Conservation (phyloP, 2,888 invertebrate genomes). For the Thymelicus lineola region DNA sequence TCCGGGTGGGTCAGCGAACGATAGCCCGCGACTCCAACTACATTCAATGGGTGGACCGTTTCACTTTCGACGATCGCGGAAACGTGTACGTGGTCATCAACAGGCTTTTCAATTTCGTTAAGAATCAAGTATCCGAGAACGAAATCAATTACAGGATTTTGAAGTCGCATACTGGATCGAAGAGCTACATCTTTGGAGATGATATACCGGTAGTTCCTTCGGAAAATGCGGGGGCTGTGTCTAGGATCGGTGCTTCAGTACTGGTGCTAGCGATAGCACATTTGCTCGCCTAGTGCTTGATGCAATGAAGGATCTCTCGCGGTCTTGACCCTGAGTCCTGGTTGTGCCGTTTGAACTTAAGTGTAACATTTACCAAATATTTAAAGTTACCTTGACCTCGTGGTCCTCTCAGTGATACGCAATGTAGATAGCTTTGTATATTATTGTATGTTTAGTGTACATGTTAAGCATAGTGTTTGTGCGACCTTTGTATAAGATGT, state of each 20-base stretch:
- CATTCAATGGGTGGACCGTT: constrained; percentile 90
- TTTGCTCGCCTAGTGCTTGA: constrained; percentile 68
- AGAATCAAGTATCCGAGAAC: constrained; percentile 83
- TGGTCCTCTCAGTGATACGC: constrained; percentile 76
- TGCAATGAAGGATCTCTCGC: constrained; percentile 45
- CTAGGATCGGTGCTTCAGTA: constrained; percentile 62
- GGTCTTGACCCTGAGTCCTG: constrained; percentile 53
- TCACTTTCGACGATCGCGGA: constrained; percentile 87
- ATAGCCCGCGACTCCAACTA: constrained; percentile 88
- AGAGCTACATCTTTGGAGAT: constrained; percentile 87
- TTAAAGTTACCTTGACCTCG: constrained; percentile 79
- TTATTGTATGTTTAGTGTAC: constrained; percentile 50
- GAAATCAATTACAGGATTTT: constrained; percentile 89
- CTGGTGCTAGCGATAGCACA: constrained; percentile 66
- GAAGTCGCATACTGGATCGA: constrained; percentile 84
- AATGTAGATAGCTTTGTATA: constrained; percentile 77
- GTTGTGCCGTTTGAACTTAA: constrained; percentile 65
- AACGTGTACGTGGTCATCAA: constrained; percentile 89
- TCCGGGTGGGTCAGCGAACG: constrained; percentile 85
- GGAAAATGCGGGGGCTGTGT: constrained; percentile 58
- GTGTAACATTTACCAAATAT: constrained; percentile 81
- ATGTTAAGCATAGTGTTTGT: constrained; percentile 43
- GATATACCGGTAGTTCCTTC: constrained; percentile 52
- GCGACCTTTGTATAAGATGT: constrained; percentile 60
- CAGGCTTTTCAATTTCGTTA: constrained; percentile 87